These are phyloP conservation scores for Machimus rusticus DNA, from an alignment of 2,888 invertebrate genomes.

Conservation along the genomic window DNA sequence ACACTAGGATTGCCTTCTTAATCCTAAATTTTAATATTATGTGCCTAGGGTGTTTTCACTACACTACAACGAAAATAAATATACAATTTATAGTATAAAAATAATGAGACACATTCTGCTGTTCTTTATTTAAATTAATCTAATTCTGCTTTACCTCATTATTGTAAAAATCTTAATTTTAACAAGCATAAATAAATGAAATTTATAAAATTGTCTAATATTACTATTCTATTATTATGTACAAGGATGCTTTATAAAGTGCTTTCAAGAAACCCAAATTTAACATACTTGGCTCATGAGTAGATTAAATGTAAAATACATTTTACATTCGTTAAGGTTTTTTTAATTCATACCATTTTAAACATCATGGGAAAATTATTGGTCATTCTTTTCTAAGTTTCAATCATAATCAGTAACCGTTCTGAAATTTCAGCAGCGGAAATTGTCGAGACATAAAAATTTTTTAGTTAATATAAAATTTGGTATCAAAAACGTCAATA, in stretches of 20 bases:
- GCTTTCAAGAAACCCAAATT: not conserved
- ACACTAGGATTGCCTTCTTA: not conserved
- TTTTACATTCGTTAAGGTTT: not conserved
- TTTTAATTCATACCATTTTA: not conserved
- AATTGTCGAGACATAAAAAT: not conserved
- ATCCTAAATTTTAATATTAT: not conserved
- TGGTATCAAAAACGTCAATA: not conserved
- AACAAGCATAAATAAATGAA: not conserved
- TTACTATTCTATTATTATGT: not conserved
- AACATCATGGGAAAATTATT: not conserved
- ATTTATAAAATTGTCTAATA: conserved; percentile 21
- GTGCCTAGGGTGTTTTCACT: not conserved
- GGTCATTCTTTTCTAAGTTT: too few species aligned
- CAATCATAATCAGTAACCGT: not conserved
- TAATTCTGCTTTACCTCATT: not conserved
- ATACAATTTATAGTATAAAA: not conserved
- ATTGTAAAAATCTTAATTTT: not conserved
- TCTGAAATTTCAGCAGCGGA: not conserved
- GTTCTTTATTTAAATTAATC: not conserved
- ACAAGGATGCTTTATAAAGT: not conserved
- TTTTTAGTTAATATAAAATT: not conserved
- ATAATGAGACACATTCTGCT: not conserved
- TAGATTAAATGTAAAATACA: not conserved
- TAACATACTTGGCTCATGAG: not conserved
- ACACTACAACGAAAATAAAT: conserved; percentile 1